Evolutionary conservation across 2,888 invertebrate genomes (phyloP).

Genomic region (Onthophagus sagittarius): DNA sequence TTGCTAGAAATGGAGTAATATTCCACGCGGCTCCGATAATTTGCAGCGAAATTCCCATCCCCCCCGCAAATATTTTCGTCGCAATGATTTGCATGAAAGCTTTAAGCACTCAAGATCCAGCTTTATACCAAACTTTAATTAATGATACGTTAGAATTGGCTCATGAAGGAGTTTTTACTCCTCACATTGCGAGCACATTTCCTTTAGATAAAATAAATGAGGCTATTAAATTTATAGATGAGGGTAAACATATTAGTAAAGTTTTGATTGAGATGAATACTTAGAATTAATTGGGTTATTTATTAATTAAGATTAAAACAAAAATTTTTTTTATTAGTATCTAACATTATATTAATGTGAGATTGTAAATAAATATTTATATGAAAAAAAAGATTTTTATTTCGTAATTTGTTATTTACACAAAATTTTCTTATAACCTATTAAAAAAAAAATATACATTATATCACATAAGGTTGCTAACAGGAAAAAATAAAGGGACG

Average conservation of each 20-base stretch:
- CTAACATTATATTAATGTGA: not conserved
- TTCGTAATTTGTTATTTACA: not conserved
- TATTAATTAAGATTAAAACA: slow-evolving; percentile 5
- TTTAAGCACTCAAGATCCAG: slow-evolving; percentile 49
- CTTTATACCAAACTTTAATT: slow-evolving; percentile 52
- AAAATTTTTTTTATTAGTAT: not conserved
- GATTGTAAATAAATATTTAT: not conserved
- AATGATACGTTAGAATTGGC: slow-evolving; percentile 58
- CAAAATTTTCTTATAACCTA: not conserved
- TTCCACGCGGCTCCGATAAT: slow-evolving; percentile 38
- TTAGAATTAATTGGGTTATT: slow-evolving; percentile 10
- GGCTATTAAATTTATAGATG: slow-evolving; percentile 55
- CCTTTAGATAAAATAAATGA: slow-evolving; percentile 57
- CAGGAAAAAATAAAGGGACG: not conserved
- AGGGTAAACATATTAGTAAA: slow-evolving; percentile 60
- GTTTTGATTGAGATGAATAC: slow-evolving; percentile 50
- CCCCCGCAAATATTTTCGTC: slow-evolving; percentile 38
- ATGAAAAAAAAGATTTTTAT: not conserved
- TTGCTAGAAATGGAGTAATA: slow-evolving; percentile 53
- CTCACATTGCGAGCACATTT: slow-evolving; percentile 55
- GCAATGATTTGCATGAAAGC: slow-evolving; percentile 40
- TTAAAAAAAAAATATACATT: not conserved
- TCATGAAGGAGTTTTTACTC: slow-evolving; percentile 59
- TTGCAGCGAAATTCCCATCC: slow-evolving; percentile 37
- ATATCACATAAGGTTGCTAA: not conserved